Evolutionary conservation across 2,888 invertebrate genomes (phyloP).

Genomic region (Sinodicranocentrus sp.): DNA sequence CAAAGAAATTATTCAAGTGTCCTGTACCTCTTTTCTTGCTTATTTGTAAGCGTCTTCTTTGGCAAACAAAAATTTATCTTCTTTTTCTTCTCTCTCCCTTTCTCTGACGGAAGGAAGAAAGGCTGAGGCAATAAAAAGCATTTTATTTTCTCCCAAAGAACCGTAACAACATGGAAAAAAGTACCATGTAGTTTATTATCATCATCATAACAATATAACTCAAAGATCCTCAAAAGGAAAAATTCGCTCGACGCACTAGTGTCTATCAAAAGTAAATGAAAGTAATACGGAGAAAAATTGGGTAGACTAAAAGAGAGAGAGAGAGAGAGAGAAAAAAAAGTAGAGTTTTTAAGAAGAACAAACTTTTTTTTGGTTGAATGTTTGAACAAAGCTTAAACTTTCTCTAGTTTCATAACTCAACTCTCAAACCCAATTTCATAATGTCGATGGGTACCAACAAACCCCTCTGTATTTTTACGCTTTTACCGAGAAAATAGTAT

Average conservation of each 20-base stretch:
- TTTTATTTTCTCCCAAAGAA: neutral
- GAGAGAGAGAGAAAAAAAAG: too few relatives aligned
- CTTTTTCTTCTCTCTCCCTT: too few relatives aligned
- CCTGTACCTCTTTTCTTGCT: too few relatives aligned
- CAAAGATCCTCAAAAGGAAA: neutral
- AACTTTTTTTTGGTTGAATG: neutral
- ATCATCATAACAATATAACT: constrained; percentile 5
- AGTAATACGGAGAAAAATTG: neutral
- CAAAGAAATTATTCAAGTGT: too few relatives aligned
- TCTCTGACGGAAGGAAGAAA: too few relatives aligned
- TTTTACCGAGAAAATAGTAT: neutral
- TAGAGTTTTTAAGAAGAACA: neutral
- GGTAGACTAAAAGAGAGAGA: too few relatives aligned
- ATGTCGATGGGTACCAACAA: neutral
- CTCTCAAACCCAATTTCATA: constrained; percentile 23
- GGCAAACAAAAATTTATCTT: too few relatives aligned
- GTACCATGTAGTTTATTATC: constrained; percentile 1
- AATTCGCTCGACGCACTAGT: neutral
- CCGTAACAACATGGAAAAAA: neutral
- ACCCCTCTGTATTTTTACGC: too few relatives aligned
- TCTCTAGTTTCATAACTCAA: neutral
- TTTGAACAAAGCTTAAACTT: neutral
- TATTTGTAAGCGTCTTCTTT: too few relatives aligned
- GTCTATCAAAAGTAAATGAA: constrained; percentile 20
- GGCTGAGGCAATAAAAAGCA: neutral